Base-by-base conservation (phyloP, 1,140 invertebrate genomes). In the Drosophila miranda region DNA sequence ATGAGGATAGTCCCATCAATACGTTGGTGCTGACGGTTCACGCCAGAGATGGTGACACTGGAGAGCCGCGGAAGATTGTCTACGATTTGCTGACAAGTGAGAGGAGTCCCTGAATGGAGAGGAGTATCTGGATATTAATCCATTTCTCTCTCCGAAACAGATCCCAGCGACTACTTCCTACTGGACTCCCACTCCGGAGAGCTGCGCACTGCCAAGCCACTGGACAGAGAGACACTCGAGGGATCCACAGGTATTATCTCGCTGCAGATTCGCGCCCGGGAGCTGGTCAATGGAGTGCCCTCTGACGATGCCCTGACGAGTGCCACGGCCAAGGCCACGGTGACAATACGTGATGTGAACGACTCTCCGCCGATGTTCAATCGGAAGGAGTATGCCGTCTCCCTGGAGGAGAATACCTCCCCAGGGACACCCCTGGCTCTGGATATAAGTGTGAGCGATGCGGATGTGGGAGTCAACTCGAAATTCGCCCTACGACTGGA, bases 281-380 rank as follows among this genome's bases (percentile, higher is more conserved):
- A 97, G 92, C 76, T 96, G 62, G 93, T 96, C 3, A 93, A 96
- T 83, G 96, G 95, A 1, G 89, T 92, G 11, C 94, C 94, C 14
- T 91, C 94, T 5, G 93, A 95, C 77, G 95, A 96, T 75, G 87
- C 93, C 5, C 86, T 93, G 19, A 95, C 95, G 0, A 93, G 94
- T 11, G 93, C 95, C 3, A 92, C 92, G 7, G 93, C 95, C 1
- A 94, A 95, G 44, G 95, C 96, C 8, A 96, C 94, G 0, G 94
- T 99, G 11, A 97, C 95, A 21, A 96, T 98, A 67, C 94, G 94
- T 82, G 98, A 98, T 91, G 96, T 98, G 0, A 99, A 99, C 91
- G 98, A 99, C 90, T 97, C 97, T 76, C 94, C 97, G 0, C 98
- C 98, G 0, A 92, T 92, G 13, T 97, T 97, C 91, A 96, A 96